phyloP scores from a whole-genome alignment of 2,113 vertebrate genomes.

The Tachycineta bicolor region DNA sequence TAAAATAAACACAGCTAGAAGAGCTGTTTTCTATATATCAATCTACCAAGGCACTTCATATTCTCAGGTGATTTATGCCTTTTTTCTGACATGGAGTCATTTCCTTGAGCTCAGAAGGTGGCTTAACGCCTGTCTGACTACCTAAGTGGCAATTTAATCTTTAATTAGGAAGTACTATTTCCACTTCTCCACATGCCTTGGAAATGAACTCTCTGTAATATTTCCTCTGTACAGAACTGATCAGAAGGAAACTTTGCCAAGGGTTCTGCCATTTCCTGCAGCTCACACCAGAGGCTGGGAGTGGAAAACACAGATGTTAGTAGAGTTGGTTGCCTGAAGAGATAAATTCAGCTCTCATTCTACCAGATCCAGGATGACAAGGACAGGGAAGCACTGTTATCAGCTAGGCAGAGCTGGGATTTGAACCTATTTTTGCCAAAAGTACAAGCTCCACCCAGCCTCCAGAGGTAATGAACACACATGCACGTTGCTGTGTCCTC shows the following conservation, averaged over 20 bases:
- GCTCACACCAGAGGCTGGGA: neutral
- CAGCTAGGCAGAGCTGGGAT: neutral
- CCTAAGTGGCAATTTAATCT: conserved; percentile 13
- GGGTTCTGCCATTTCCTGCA: neutral
- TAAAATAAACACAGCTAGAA: neutral
- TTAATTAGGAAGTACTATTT: conserved; percentile 19
- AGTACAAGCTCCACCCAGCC: neutral
- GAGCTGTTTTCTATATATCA: neutral
- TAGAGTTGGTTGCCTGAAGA: neutral
- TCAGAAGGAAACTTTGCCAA: neutral
- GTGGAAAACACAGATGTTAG: neutral
- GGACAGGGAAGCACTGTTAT: neutral
- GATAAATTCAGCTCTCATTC: neutral
- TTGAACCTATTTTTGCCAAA: neutral
- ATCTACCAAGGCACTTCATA: neutral
- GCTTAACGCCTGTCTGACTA: neutral
- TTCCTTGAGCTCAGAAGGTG: neutral
- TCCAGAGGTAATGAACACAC: neutral
- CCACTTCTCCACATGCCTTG: neutral
- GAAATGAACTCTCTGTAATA: neutral
- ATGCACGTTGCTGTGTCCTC: neutral
- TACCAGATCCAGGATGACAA: conserved; percentile 1
- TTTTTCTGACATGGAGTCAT: neutral
- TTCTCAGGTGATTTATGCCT: neutral
- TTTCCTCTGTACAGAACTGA: neutral